phyloP scores from a whole-genome alignment of 2,113 vertebrate genomes.

The Peromyscus californicus region DNA sequence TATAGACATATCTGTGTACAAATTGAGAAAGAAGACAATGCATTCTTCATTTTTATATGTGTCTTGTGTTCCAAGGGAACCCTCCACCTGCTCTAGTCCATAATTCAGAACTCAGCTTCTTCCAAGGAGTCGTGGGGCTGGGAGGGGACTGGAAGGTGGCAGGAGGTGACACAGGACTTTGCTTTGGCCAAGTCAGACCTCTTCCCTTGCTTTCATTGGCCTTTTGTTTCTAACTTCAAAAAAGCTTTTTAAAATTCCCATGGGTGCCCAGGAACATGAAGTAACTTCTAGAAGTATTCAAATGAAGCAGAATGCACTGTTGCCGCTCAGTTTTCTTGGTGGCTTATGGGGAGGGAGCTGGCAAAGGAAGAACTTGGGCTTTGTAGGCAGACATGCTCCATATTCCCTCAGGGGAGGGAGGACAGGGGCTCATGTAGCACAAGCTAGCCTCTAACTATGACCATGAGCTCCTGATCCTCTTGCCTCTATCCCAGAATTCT shows the following conservation, averaged over 20 bases:
- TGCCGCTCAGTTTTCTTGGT: not conserved
- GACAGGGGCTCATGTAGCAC: not conserved
- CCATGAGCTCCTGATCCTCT: not conserved
- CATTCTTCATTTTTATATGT: slow-evolving; percentile 54
- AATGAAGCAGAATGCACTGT: not conserved
- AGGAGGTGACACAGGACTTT: not conserved
- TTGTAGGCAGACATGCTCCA: not conserved
- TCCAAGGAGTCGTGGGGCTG: not conserved
- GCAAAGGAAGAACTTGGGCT: not conserved
- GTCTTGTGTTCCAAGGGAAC: slow-evolving; percentile 22
- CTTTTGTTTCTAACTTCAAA: not conserved
- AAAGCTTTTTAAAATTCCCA: not conserved
- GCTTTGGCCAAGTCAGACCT: not conserved
- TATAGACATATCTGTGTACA: slow-evolving; percentile 53
- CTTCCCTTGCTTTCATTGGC: slow-evolving; percentile 23
- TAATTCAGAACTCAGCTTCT: not conserved
- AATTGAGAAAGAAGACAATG: not conserved
- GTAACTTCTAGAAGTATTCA: not conserved
- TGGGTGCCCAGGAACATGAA: not conserved
- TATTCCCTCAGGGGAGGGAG: not conserved
- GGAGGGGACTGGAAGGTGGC: not conserved
- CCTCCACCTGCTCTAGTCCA: not conserved
- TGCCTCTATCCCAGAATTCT: not conserved
- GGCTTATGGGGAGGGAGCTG: not conserved
- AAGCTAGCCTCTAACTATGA: not conserved